Base-by-base conservation (phyloP, 1,140 invertebrate genomes). In the Pogonomyrmex californicus region DNA sequence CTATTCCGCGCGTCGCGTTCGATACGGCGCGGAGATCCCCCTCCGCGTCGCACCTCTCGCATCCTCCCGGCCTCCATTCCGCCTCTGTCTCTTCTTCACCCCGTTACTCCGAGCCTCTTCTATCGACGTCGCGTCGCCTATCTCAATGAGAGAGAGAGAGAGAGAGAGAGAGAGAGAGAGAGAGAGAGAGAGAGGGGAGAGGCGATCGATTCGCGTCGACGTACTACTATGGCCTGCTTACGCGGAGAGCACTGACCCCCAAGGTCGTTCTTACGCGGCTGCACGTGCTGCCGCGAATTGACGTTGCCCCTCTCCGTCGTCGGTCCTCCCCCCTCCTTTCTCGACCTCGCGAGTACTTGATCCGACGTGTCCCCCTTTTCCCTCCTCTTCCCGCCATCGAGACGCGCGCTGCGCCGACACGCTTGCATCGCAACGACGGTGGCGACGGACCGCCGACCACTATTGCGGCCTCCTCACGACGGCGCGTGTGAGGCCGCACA, bases 201-300 rank as follows among this genome's bases (percentile, higher is more conserved):
- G 60, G 12, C 83, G 90, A 90, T 90, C 88, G 91, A 92, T 92
- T 86, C 79, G 90, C 90, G 91, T 90, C 90, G 86, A 92, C 88
- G 88, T 91, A 91, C 86, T 91, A 91, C 89, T 91, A 91, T 91
- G 90, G 90, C 90, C 90, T 91, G 90, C 90, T 91, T 91, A 91
- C 86, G 77, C 86, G 60, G 54, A 62, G 90, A 92, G 89, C 91
- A 91, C 87, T 92, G 91, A 91, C 93, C 90, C 65, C 87, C 93
- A 94, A 94, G 93, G 93, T 94, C 93, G 93, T 89, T 92, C 90
- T 94, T 94, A 94, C 93, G 91, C 91, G 93, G 87, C 89, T 94
- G 90, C 93, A 94, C 93, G 93, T 94, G 93, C 92, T 92, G 89
- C 88, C 91, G 87, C 88, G 92, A 92, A 92, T 92, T 88, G 89